Percentiles rank a stretch among this genome's conserved stretches.
Conservation (phyloP, 2,797 vertebrate species). For the Anguilla megastoma region DNA sequence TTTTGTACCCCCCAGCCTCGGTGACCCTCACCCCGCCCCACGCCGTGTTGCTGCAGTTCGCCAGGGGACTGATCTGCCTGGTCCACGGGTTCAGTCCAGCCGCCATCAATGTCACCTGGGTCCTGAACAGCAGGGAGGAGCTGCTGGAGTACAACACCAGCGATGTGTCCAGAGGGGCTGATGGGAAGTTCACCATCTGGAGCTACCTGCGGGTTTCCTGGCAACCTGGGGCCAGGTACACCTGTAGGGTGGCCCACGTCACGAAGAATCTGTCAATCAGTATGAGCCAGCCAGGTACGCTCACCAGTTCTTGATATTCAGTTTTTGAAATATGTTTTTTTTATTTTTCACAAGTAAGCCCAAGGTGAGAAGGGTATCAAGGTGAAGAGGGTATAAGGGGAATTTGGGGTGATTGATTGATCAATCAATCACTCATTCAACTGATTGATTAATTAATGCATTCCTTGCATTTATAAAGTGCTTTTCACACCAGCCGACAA, state of each 20-base stretch:
- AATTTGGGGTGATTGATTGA: neutral
- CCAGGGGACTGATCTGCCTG: conserved; percentile 64
- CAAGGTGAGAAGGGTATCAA: too few relatives aligned
- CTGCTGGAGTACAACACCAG: conserved; percentile 42
- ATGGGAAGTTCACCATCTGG: conserved; percentile 64
- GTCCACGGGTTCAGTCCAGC: conserved; percentile 66
- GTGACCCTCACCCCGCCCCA: conserved; percentile 49
- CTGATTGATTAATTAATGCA: too few relatives aligned
- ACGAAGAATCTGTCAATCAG: conserved; percentile 46
- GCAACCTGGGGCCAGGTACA: conserved; percentile 54
- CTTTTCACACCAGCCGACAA: too few relatives aligned
- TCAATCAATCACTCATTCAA: too few relatives aligned
- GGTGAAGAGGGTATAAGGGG: too few relatives aligned
- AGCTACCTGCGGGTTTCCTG: conserved; percentile 60
- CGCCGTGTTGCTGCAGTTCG: conserved; percentile 56
- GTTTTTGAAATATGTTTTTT: neutral
- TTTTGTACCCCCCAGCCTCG: conserved; percentile 45
- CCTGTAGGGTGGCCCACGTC: conserved; percentile 61
- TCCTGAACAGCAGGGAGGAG: conserved; percentile 40
- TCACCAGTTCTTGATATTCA: neutral
- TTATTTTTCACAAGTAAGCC: neutral
- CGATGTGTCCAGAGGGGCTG: conserved; percentile 46
- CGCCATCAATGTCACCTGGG: conserved; percentile 67
- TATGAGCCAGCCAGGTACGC: conserved; percentile 58
- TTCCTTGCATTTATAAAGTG: too few relatives aligned